A percentile compares a stretch with the other conserved stretches of the same genome.
phyloP scores from a whole-genome alignment of 2,797 vertebrate genomes.

The Pangasius sanitwongsei region DNA sequence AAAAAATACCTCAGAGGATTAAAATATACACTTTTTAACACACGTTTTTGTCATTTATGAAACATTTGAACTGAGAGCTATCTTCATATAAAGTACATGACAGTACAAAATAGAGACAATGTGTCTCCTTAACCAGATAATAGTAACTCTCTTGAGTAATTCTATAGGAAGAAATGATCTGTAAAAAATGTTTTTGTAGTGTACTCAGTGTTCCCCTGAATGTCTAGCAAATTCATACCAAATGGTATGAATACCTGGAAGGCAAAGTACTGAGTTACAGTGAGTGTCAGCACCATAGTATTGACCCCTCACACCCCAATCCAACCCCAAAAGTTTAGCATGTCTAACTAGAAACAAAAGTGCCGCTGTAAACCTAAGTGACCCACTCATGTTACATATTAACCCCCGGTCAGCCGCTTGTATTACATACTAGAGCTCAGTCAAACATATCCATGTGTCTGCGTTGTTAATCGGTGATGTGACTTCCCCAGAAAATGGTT shows the following conservation, averaged over 20 bases:
- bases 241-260: neutral
- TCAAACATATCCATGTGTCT: conserved; percentile 22
- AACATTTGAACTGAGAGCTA: neutral
- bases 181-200: neutral
- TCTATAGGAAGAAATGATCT: neutral
- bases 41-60: neutral
- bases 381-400: neutral
- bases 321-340: neutral
- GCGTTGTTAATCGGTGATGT: conserved; percentile 27
- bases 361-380: neutral
- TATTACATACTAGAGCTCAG: conserved; percentile 25
- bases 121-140: neutral
- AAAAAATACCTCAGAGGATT: neutral
- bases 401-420: neutral
- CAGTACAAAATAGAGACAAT: neutral
- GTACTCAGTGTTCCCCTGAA: too few species aligned
- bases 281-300: neutral
- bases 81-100: neutral
- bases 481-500: conserved; percentile 25
- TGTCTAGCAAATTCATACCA: neutral
- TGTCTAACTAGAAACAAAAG: neutral
- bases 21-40: neutral
- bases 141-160: neutral
- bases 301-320: neutral
- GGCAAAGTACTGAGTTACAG: neutral